phyloP scores from a whole-genome alignment of 2,888 invertebrate genomes.

The Priocnemis perturbator region DNA sequence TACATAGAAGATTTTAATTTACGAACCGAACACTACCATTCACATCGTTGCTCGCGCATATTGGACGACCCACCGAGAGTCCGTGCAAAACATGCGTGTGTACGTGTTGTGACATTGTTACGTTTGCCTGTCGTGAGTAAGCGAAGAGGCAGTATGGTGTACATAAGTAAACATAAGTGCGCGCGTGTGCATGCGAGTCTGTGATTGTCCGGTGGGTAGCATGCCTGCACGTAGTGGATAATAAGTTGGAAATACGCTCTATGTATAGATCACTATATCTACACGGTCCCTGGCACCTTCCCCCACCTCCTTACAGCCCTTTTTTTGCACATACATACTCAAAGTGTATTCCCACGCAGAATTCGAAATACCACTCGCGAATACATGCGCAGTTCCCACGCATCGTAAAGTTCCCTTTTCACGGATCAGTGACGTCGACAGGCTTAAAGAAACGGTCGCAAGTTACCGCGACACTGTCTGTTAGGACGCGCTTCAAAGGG shows the following conservation, averaged over 20 bases:
- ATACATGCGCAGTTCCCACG: conserved; percentile 50
- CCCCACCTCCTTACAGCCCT: conserved; percentile 33
- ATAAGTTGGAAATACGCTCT: conserved; percentile 38
- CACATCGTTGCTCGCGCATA: too few relatives aligned
- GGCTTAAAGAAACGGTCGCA: conserved; percentile 14
- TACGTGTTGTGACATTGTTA: not conserved
- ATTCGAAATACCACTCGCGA: conserved; percentile 29
- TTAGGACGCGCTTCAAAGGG: too few relatives aligned
- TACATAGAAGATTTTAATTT: too few relatives aligned
- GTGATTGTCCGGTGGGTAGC: conserved; percentile 25
- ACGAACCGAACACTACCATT: too few relatives aligned
- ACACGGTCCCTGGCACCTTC: conserved; percentile 51
- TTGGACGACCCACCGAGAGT: too few relatives aligned
- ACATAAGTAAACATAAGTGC: not conserved
- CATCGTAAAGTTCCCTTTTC: conserved; percentile 40
- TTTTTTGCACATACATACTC: too few relatives aligned
- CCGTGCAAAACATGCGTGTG: conserved; percentile 16
- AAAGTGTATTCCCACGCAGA: too few relatives aligned
- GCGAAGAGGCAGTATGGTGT: not conserved
- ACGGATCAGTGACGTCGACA: conserved; percentile 49
- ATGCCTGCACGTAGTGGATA: conserved; percentile 47
- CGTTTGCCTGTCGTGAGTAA: conserved; percentile 5
- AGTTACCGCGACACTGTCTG: too few relatives aligned
- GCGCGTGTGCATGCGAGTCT: conserved; percentile 33
- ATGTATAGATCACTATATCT: conserved; percentile 44